These are phyloP conservation scores for Gymnocheta viridis DNA, from an alignment of 2,888 invertebrate species.

Conservation along the genomic window DNA sequence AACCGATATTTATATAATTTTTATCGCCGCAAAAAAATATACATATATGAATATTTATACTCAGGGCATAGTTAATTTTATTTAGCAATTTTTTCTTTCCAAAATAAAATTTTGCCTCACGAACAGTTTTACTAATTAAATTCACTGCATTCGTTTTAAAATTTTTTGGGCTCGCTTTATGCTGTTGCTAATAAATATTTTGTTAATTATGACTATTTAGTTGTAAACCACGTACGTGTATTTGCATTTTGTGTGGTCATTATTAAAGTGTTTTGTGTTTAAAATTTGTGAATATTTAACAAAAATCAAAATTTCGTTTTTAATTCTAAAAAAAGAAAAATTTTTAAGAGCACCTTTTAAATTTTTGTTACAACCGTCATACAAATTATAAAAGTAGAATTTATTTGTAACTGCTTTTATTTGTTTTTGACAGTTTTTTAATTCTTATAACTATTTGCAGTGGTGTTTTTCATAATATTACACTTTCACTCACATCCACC, in stretches of 20 bases:
- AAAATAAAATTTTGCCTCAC: not conserved
- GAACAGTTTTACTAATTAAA: not conserved
- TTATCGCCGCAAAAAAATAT: too few species aligned
- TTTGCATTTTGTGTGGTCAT: not conserved
- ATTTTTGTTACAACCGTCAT: not conserved
- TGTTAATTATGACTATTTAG: not conserved
- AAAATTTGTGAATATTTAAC: not conserved
- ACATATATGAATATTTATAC: too few species aligned
- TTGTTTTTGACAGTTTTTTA: not conserved
- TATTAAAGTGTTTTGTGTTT: not conserved
- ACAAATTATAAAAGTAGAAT: not conserved
- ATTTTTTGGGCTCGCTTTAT: not conserved
- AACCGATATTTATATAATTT: too few species aligned
- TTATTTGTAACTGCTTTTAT: not conserved
- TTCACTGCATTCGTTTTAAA: not conserved
- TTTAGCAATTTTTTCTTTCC: too few species aligned
- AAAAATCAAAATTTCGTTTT: not conserved
- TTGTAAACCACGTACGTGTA: slow-evolving; percentile 14
- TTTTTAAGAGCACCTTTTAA: not conserved
- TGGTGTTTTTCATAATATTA: not conserved
- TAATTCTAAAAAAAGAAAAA: too few species aligned
- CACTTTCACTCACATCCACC: not conserved
- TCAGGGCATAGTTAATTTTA: too few species aligned
- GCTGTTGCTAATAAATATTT: not conserved
- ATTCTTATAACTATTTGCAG: not conserved